Conservation (phyloP, 2,888 invertebrate species). For the Sesia apiformis region DNA sequence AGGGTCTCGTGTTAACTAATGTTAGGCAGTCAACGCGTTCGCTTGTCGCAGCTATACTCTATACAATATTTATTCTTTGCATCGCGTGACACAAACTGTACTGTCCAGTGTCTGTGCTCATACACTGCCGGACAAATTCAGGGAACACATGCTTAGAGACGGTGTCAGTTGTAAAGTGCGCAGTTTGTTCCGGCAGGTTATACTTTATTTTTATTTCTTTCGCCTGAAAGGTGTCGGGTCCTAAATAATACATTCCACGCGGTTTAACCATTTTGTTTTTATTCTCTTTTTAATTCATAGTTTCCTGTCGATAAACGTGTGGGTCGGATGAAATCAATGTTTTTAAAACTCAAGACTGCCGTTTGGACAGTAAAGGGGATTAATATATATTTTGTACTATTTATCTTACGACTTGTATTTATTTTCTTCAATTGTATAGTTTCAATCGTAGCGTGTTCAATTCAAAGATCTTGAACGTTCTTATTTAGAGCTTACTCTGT, state of each 20-base stretch:
- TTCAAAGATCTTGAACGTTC: constrained; percentile 39
- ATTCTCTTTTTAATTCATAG: constrained; percentile 22
- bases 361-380: constrained; percentile 13
- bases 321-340: constrained; percentile 60
- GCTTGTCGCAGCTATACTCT: constrained; percentile 49
- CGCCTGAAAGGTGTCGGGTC: constrained; percentile 73
- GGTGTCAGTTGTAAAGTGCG: constrained; percentile 4
- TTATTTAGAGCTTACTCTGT: constrained; percentile 58
- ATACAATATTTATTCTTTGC: constrained; percentile 35
- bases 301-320: constrained; percentile 13
- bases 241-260: constrained; percentile 67
- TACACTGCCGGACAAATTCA: constrained; percentile 15
- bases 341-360: constrained; percentile 45
- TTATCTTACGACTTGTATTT: constrained; percentile 6
- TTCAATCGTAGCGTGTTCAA: constrained; percentile 12
- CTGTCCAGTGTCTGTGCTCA: constrained; percentile 5
- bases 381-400: constrained; percentile 9
- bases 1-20: constrained; percentile 68
- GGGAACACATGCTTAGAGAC: constrained; percentile 1
- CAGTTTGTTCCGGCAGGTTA: constrained; percentile 9
- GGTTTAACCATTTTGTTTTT: constrained; percentile 64
- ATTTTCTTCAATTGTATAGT: neutral
- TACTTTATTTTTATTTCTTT: constrained; percentile 38
- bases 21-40: constrained; percentile 59
- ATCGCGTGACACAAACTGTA: constrained; percentile 15